A percentile compares a stretch with the other conserved stretches of the same genome.
Evolutionary conservation across 2,888 invertebrate genomes (phyloP).

Genomic region (Crioceris asparagi): DNA sequence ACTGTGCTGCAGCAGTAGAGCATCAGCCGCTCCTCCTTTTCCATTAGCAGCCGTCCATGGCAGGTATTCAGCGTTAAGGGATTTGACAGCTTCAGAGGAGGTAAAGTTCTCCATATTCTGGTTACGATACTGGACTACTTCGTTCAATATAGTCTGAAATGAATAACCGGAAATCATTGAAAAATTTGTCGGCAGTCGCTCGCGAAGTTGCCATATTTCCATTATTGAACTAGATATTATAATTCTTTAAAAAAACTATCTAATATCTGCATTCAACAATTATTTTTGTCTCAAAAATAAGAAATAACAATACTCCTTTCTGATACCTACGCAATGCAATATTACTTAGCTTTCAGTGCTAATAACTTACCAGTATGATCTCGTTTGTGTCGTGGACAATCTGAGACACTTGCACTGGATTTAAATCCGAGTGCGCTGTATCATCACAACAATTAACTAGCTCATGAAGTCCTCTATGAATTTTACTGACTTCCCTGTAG

Average conservation of each 20-base stretch:
- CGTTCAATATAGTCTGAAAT: conserved; percentile 48
- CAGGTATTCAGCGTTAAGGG: conserved; percentile 47
- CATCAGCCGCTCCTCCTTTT: conserved; percentile 40
- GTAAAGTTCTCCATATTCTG: conserved; percentile 44
- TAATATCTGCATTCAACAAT: too few species aligned
- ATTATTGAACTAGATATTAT: too few species aligned
- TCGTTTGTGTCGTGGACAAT: conserved; percentile 46
- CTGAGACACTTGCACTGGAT: conserved; percentile 45
- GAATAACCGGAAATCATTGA: conserved; percentile 1
- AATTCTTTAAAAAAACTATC: too few species aligned
- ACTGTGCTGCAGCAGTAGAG: conserved; percentile 37
- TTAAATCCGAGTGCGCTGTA: conserved; percentile 47
- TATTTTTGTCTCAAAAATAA: too few species aligned
- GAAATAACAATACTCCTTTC: too few species aligned
- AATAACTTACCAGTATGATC: conserved; percentile 46
- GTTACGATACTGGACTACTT: conserved; percentile 54
- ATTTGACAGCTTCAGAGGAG: conserved; percentile 34
- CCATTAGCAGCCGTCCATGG: conserved; percentile 67
- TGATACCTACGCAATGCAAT: too few species aligned
- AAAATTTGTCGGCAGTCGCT: too few species aligned
- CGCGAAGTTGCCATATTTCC: too few species aligned
- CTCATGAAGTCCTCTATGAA: conserved; percentile 55
- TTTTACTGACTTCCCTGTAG: conserved; percentile 57
- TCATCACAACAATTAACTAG: conserved; percentile 51
- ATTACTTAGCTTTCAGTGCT: too few species aligned